Evolutionary conservation across 2,797 vertebrate genomes (phyloP), one percentile per base, ranked within the genome.

Genomic region (Nyctibius grandis): DNA sequence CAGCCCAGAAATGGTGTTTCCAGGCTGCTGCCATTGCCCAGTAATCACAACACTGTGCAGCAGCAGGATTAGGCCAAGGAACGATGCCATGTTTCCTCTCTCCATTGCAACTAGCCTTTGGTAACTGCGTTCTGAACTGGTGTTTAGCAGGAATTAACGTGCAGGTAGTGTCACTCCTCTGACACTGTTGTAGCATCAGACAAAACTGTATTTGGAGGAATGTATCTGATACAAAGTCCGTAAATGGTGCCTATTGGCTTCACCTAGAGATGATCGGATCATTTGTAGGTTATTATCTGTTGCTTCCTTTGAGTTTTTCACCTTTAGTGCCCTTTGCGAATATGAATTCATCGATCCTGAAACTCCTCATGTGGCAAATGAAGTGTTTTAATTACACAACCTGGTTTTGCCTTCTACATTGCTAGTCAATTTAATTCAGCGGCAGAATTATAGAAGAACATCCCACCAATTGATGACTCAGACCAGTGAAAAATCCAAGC

Each of bases 51-150:
- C 45, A 4, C 17, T 45, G 36, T 2, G 3, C 44, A 56, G 70
- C 17, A 31, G 80, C 65, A 57, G 80, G 45, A 26, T 2, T 50
- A 61, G 67, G 36, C 34, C 21, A 15, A 50, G 59, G 60, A 38
- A 31, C 0, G 5, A 20, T 26, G 60, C 0, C 1, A 14, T 0
- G 0, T 63, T 93, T 72, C 53, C 36, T 65, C 25, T 72, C 19
- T 60, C 33, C 25, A 0, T 13, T 50, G 33, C n/a, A 70, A 36
- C 38, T 12, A 25, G 23, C 31, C 33, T 78, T 74, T 31, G n/a
- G 26, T 28, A 36, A 12, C 18, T 45, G 42, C 3, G 1, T 50
- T 78, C 65, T 59, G 44, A 72, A 53, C 38, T 64, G 3, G 0
- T 8, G 19, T 67, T 60, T 38, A 77, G 51, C 57, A 65, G 64